These are phyloP conservation scores for Carlito syrichta DNA, from an alignment of 2,113 vertebrate genomes.

Conservation along the genomic window DNA sequence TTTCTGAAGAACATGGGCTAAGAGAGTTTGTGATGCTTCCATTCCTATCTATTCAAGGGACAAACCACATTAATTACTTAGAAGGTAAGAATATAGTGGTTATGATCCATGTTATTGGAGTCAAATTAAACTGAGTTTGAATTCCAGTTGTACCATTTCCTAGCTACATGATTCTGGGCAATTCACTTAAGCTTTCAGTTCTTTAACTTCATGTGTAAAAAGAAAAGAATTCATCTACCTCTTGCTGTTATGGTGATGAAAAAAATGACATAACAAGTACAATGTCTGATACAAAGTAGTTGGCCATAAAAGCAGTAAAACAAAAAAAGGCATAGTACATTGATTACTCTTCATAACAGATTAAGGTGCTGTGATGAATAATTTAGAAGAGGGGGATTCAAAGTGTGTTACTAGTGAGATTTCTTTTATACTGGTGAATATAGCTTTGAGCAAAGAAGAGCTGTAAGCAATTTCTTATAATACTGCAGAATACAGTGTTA, in stretches of 20 bases:
- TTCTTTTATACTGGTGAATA: background rate
- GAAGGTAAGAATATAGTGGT: background rate
- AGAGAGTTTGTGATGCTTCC: background rate
- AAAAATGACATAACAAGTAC: background rate
- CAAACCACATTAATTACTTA: background rate
- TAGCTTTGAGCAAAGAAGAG: background rate
- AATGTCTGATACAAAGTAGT: background rate
- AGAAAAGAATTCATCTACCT: background rate
- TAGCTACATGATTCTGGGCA: background rate
- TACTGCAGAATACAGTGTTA: background rate
- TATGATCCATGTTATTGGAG: background rate
- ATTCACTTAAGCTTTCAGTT: background rate
- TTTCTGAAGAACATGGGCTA: background rate
- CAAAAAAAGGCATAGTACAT: background rate
- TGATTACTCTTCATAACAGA: background rate
- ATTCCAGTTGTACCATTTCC: background rate
- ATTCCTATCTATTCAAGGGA: background rate
- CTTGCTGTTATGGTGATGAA: background rate
- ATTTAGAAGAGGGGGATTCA: background rate
- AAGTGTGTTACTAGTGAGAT: background rate
- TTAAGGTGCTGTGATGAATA: background rate
- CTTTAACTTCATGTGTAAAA: background rate
- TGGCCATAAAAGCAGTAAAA: background rate
- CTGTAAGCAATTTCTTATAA: background rate
- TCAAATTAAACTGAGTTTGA: background rate